Evolutionary conservation across 2,113 vertebrate species (phyloP), one percentile per base, ranked within the genome.

Genomic region (Pyrgilauda ruficollis): DNA sequence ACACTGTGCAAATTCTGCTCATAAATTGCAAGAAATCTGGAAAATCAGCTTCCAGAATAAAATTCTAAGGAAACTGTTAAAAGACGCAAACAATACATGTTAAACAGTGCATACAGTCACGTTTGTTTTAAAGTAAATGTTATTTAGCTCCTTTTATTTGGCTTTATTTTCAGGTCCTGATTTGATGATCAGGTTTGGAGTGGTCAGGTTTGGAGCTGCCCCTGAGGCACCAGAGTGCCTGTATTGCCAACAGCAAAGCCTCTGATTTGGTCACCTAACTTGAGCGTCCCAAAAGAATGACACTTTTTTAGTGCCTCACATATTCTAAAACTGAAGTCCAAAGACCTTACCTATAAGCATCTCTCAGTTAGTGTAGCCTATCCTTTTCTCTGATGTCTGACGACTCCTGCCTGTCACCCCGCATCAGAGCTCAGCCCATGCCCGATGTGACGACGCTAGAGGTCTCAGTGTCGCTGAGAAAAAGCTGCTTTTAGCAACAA

Each of bases 401-500:
- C 6, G 50, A 44, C 62, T 52, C 61, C 61, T 35, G 84, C 79
- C 86, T 6, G 3, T 68, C 14, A 10, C 35, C 52, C 14, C 5
- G 1, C 59, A 44, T 20, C 74, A 31, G 41, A 37, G 56, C 92
- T 70, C 61, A 62, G 62, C 44, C 7, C 7, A 5, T 88, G 75
- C 86, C 86, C 24, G 10, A 41, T 16, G 72, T 1, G 39, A 43
- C 8, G 39, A 87, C 85, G 12, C 90, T 78, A 87, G 93, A 93
- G 85, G 88, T 95, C 94, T 87, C 96, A 87, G 88, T 6, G 14
- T 30, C 2, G 39, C 88, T 1, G 21, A 63, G 82, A 43, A 94
- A 87, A 93, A 78, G 47, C 88, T 14, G 70, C 28, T 94, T 87
- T 79, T 43, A 78, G 81, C 88, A 39, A 27, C 23, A 49, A 84